phyloP scores from a whole-genome alignment of 2,888 invertebrate species.

The Drosophila buzzatii region DNA sequence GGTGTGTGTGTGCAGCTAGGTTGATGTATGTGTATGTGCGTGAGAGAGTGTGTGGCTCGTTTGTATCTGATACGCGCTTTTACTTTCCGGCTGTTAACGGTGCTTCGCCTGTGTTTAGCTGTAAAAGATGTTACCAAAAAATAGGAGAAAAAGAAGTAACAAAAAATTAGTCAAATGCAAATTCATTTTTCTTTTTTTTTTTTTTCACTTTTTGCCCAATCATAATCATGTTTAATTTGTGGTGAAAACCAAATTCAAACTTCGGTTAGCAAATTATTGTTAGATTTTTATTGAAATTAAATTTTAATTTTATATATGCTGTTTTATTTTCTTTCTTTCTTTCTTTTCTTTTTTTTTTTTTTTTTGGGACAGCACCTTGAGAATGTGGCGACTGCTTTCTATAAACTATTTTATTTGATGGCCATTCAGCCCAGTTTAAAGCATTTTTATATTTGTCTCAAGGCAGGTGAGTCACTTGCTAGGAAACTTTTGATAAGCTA shows the following conservation, averaged over 20 bases:
- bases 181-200: slow-evolving; percentile 36
- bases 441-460: not conserved
- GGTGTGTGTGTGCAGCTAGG: not conserved
- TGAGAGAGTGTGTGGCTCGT: slow-evolving; percentile 18
- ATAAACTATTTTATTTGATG: slow-evolving; percentile 29
- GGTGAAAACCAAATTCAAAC: slow-evolving; percentile 44
- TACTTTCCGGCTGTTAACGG: slow-evolving; percentile 73
- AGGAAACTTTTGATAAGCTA: not conserved
- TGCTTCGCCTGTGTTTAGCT: slow-evolving; percentile 50
- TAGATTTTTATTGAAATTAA: slow-evolving; percentile 17
- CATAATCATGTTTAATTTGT: slow-evolving; percentile 46
- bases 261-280: slow-evolving; percentile 20
- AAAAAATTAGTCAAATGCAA: slow-evolving; percentile 47
- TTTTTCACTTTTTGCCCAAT: slow-evolving; percentile 22
- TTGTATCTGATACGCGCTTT: slow-evolving; percentile 54
- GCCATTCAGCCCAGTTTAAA: slow-evolving; percentile 17
- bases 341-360: not conserved
- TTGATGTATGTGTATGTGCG: slow-evolving; percentile 5
- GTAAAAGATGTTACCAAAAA: slow-evolving; percentile 43
- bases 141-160: slow-evolving; percentile 14
- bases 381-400: slow-evolving; percentile 45
- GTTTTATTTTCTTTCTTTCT: not conserved
- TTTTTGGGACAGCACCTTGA: slow-evolving; percentile 27
- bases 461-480: slow-evolving; percentile 30
- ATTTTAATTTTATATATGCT: slow-evolving; percentile 9